Percentiles rank a stretch among this genome's conserved stretches.
Evolutionary conservation across 2,113 vertebrate species (phyloP).

Genomic region (Neotoma lepida): DNA sequence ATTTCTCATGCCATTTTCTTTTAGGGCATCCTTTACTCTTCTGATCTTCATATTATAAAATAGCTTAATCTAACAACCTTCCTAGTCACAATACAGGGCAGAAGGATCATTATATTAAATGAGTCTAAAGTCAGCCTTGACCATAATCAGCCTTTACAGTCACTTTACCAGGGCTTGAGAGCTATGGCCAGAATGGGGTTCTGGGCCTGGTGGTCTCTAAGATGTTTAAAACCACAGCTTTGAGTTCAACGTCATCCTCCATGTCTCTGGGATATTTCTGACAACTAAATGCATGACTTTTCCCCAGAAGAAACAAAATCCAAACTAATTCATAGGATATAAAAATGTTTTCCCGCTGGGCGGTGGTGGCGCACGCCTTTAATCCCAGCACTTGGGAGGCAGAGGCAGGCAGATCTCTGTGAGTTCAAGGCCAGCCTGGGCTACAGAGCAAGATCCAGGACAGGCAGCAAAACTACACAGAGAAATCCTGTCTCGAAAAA

Average conservation of each 20-base stretch:
- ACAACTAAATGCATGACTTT: not conserved
- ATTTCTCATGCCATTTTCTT: no score
- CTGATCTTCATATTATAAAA: not conserved
- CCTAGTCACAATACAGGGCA: not conserved
- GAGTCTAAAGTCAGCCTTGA: not conserved
- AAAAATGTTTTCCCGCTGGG: no score
- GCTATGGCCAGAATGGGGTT: not conserved
- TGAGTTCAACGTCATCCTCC: not conserved
- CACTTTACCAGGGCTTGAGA: not conserved
- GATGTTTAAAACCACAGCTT: not conserved
- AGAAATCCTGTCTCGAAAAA: no score
- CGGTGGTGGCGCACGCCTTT: no score
- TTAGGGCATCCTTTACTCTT: not conserved
- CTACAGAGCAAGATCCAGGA: no score
- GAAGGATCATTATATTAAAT: not conserved
- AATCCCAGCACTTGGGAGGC: no score
- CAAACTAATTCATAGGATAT: not conserved
- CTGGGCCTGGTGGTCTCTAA: not conserved
- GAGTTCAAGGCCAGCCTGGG: no score
- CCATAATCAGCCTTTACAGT: not conserved
- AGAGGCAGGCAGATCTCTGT: no score
- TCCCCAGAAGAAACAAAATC: constrained; percentile 29
- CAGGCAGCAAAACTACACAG: no score
- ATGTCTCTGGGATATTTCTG: constrained; percentile 14
- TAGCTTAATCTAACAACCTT: not conserved